A percentile compares a stretch with the other conserved stretches of the same genome.
Evolutionary conservation across 2,113 vertebrate genomes (phyloP).

Genomic region (Garra rufa): DNA sequence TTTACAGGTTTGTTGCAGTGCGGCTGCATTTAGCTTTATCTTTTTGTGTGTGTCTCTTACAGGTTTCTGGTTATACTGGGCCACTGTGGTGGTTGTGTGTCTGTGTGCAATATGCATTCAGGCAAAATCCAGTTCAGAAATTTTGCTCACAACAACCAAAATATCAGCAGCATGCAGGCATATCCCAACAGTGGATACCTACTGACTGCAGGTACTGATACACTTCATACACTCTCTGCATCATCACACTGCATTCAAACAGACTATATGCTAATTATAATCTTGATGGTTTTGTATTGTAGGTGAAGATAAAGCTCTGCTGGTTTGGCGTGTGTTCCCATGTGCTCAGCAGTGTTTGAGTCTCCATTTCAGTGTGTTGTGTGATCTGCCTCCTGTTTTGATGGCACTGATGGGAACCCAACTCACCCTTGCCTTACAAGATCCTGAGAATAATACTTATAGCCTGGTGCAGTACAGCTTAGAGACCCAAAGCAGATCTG

Average conservation of each 20-base stretch:
- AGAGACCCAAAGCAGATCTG: conserved; percentile 39
- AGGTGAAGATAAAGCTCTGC: conserved; percentile 76
- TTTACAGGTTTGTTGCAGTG: neutral
- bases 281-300: neutral
- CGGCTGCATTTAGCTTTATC: neutral
- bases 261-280: too few species aligned
- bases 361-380: conserved; percentile 68
- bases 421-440: conserved; percentile 69
- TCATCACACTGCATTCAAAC: neutral
- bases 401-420: conserved; percentile 64
- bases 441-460: conserved; percentile 63
- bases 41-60: conserved; percentile 31
- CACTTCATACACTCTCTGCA: neutral
- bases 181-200: conserved; percentile 64
- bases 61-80: conserved; percentile 79
- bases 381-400: conserved; percentile 52
- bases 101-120: conserved; percentile 65
- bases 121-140: conserved; percentile 54
- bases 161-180: conserved; percentile 66
- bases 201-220: conserved; percentile 72
- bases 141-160: conserved; percentile 69
- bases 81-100: conserved; percentile 71
- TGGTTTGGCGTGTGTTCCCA: conserved; percentile 77
- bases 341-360: conserved; percentile 69
- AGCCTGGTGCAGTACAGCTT: conserved; percentile 70